phyloP scores from a whole-genome alignment of 1,140 invertebrate species.

The Glomeris maerens region DNA sequence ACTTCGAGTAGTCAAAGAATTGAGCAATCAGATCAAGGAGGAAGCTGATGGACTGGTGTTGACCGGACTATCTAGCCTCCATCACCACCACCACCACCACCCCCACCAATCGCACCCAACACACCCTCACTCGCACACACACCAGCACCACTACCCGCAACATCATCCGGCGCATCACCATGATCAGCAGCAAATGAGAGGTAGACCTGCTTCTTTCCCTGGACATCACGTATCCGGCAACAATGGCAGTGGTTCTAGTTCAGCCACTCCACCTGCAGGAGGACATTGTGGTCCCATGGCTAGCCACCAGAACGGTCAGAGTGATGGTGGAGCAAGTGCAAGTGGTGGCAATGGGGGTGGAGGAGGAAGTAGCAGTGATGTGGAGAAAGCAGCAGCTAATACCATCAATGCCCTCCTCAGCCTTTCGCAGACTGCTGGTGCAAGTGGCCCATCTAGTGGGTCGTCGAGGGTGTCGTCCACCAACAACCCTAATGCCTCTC shows the following conservation, averaged over 20 bases:
- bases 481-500: too few relatives aligned
- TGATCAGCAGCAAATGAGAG: not conserved
- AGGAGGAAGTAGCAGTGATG: not conserved
- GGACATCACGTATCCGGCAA: too few relatives aligned
- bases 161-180: not conserved
- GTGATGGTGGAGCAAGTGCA: not conserved
- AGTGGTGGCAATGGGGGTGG: too few relatives aligned
- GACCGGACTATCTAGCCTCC: not conserved
- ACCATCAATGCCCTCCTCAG: slow-evolving; percentile 11
- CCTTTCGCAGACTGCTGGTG: slow-evolving; percentile 12
- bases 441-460: too few relatives aligned
- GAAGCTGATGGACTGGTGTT: slow-evolving; percentile 7
- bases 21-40: slow-evolving; percentile 20
- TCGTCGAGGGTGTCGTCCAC: too few relatives aligned
- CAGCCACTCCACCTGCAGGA: not conserved
- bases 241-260: not conserved
- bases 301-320: slow-evolving; percentile 2
- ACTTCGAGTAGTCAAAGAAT: slow-evolving; percentile 27
- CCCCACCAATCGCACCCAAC: not conserved
- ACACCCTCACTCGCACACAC: not conserved
- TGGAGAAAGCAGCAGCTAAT: slow-evolving; percentile 10
- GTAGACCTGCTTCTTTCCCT: not conserved
- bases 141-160: not conserved
- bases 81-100: not conserved
- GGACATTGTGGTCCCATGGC: not conserved